Evolutionary conservation across 1,140 invertebrate species (phyloP).

Genomic region (Apis laboriosa): DNA sequence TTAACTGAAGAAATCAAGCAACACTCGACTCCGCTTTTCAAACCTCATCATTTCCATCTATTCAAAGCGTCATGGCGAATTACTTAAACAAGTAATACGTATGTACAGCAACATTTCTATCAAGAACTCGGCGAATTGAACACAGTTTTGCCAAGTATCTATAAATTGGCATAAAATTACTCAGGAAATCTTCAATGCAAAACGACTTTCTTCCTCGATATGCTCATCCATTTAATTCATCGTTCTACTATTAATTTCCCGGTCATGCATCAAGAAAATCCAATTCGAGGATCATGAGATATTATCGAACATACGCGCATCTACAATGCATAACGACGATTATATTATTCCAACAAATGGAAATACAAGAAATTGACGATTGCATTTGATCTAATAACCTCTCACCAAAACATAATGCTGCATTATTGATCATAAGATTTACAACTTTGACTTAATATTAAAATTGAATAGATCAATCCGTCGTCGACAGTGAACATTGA

Average conservation of each 20-base stretch:
- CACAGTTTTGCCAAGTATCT: background rate
- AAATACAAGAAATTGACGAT: constrained; percentile 40
- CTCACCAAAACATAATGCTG: constrained; percentile 42
- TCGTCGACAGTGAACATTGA: constrained; percentile 3
- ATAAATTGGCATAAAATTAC: background rate
- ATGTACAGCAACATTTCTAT: background rate
- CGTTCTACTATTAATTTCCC: constrained; percentile 28
- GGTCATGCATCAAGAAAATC: constrained; percentile 41
- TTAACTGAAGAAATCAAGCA: no score
- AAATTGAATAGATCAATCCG: constrained; percentile 23
- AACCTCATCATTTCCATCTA: no score
- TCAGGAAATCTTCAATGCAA: background rate
- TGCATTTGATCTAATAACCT: constrained; percentile 46
- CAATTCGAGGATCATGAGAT: constrained; percentile 31
- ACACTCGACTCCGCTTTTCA: no score
- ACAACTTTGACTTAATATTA: constrained; percentile 41
- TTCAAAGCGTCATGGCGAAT: no score
- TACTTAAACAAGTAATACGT: background rate
- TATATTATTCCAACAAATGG: constrained; percentile 25
- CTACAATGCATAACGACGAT: constrained; percentile 32
- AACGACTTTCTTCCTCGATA: constrained; percentile 1
- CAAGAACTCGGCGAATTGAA: background rate
- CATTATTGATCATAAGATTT: constrained; percentile 44
- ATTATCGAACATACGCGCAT: constrained; percentile 19
- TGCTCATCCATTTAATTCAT: constrained; percentile 42